Base-by-base conservation (phyloP, 2,797 vertebrate genomes). In the Ctenochaetus hawaiiensis region DNA sequence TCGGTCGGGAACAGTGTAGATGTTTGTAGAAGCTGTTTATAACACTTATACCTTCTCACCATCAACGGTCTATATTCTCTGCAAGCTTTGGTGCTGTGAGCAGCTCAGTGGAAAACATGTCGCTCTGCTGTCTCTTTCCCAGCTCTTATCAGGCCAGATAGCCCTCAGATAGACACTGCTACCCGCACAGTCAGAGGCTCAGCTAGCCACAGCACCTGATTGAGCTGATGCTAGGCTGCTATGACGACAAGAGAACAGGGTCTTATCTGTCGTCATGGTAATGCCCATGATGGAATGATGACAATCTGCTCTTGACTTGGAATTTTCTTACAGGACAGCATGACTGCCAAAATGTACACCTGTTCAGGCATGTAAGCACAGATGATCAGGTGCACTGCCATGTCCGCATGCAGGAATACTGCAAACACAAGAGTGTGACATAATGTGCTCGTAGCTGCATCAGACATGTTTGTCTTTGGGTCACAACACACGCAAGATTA, bases 231-330 rank as follows among this genome's bases (percentile, higher is more conserved):
- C 64, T 61, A 76, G 75, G 66, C 73, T 18, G 59, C 88, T 89
- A 80, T 94, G 93, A 93, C 74, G 72, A 87, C 84, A 78, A 81
- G 89, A 91, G 83, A 84, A 89, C 83, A 62, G 83, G 86, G 81
- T 84, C 89, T 94, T 95, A 95, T 95, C 95, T 78, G 86, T 86
- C 47, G 63, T 84, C 77, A 91, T 86, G 91, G 91, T 78, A 83
- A 92, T 91, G 86, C 83, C 86, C 79, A 65, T 76, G 85, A 87
- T 89, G 84, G 89, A 88, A 85, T 84, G 94, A 94, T 93, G 88
- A 84, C 90, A 93, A 93, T 92, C 92, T 81, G 66, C 51, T 85
- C 47, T 62, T 47, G 65, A 66, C 70, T 81, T 67, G 59, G 34
- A 78, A 77, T 81, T 86, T 83, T 82, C 65, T 61, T 69, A 69